Base-by-base conservation (phyloP, 2,888 invertebrate species). In the Coecobrya sp. region DNA sequence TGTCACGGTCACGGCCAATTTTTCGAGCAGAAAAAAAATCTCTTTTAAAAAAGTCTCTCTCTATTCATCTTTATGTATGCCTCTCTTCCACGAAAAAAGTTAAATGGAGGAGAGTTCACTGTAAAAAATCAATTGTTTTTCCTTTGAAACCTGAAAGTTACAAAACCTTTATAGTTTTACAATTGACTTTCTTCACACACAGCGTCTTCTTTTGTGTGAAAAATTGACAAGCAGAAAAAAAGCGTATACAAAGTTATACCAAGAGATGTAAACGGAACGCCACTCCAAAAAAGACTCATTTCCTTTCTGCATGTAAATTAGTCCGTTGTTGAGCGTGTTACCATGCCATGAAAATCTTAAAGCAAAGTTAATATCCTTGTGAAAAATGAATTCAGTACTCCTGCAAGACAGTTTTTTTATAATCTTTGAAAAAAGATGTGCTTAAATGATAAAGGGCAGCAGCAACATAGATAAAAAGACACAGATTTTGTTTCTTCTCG, bases 1-100 rank as follows among this genome's bases (percentile, higher is more conserved):
- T 79, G 79, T 79, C 79, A 79, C 73, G 85, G 85, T 90, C 90
- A 90, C 90, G 90, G 90, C 84, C 85, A 90, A 62, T 62, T 85
- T 90, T 36, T 62, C 7, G 27, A 68, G 65, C 49, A 88, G 52
- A 81, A 76, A 88, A 88, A 27, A 27, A 52, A 73, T 4, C 0
- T 22, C 22, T 11, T 45, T 76, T 45, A 10, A 76, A 76, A 76
- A 76, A 76, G 45, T 30, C 73, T n/a, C n/a, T n/a, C n/a, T n/a
- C n/a, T 76, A 45, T 45, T 76, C 73, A n/a, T 49, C 45, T 42
- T 45, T 42, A 2, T 36, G 3, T 36, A 2, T 36, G 3, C 10
- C 49, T 49, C 49, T 10, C 13, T 76, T 76, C 79, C 52, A 79
- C 79, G 79, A 79, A 52, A 59, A 19, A 27, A 2, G 30, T 68